These are phyloP conservation scores for Dufourea novaeangliae DNA, from an alignment of 1,140 invertebrate genomes.

Conservation along the genomic window DNA sequence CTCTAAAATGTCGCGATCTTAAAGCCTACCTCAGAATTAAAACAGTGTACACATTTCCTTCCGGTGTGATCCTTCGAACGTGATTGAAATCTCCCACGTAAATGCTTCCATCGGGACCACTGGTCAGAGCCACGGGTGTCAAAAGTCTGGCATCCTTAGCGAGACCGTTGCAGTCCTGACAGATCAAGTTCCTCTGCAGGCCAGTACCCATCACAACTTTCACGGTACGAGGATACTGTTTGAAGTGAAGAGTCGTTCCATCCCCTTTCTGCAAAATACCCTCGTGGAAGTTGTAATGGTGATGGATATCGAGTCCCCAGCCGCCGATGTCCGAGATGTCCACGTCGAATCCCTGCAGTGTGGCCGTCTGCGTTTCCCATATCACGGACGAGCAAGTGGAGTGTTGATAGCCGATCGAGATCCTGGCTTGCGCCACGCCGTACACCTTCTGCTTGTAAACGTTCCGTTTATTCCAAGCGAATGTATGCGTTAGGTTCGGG, in stretches of 20 bases:
- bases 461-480: conserved; percentile 98
- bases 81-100: conserved; percentile 99
- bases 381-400: conserved; percentile 91
- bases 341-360: conserved; percentile 97
- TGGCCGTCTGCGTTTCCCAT: conserved; percentile 97
- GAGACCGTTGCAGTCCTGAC: conserved; percentile 92
- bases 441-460: conserved; percentile 98
- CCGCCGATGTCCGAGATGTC: conserved; percentile 98
- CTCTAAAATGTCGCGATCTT: background rate
- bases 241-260: conserved; percentile 95
- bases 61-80: conserved; percentile 94
- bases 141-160: conserved; percentile 93
- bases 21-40: conserved; percentile 91
- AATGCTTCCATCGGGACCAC: conserved; percentile 96
- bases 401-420: conserved; percentile 97
- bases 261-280: conserved; percentile 98
- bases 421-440: conserved; percentile 92
- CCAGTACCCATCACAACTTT: conserved; percentile 97
- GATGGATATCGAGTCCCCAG: conserved; percentile 98
- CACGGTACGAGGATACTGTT: conserved; percentile 94
- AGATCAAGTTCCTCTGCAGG: conserved; percentile 88
- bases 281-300: conserved; percentile 99
- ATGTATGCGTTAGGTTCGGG: conserved; percentile 95
- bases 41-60: conserved; percentile 95
- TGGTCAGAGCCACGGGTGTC: conserved; percentile 95